Evolutionary conservation across 2,797 vertebrate genomes (phyloP).

Genomic region (Otolemur crassicaudatus): DNA sequence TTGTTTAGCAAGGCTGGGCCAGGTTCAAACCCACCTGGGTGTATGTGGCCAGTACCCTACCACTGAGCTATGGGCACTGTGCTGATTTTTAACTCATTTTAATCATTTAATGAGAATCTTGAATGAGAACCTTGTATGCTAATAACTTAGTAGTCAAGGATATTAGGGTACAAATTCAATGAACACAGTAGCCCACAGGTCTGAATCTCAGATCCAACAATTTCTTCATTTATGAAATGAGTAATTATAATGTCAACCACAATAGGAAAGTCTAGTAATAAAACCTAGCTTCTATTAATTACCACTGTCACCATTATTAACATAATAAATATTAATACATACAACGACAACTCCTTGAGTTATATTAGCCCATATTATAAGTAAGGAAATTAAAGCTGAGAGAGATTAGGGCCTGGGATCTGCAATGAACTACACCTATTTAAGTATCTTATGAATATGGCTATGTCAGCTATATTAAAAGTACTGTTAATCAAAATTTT

Average conservation of each 20-base stretch:
- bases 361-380: neutral
- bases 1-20: neutral
- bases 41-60: too few relatives aligned
- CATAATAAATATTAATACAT: neutral
- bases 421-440: conserved; percentile 1
- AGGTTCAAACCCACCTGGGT: too few relatives aligned
- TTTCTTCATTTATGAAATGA: conserved; percentile 5
- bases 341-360: neutral
- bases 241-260: neutral
- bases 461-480: neutral
- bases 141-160: neutral
- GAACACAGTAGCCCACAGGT: neutral
- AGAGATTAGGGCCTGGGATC: neutral
- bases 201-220: neutral
- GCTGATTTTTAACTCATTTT: neutral
- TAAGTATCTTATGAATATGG: neutral
- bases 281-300: neutral
- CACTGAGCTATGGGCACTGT: too few relatives aligned
- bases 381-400: neutral
- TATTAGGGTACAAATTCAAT: neutral
- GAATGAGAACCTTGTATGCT: neutral
- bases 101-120: neutral
- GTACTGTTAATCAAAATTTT: neutral
- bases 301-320: neutral
- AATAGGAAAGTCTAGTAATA: neutral